Base-by-base conservation (phyloP, 2,888 invertebrate species). In the Leptinotarsa tumamoca region DNA sequence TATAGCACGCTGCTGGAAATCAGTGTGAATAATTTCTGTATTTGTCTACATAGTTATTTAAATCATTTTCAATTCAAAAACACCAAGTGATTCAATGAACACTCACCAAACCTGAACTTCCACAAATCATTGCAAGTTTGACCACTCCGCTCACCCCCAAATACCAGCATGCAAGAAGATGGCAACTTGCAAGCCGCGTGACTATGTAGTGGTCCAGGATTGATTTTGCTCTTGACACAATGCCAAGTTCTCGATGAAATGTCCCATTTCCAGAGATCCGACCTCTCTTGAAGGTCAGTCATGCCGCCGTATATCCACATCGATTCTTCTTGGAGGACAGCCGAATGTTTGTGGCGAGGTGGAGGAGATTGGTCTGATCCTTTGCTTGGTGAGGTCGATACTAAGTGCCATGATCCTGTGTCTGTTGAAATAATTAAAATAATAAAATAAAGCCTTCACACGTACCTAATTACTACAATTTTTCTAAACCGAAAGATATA, bases 221-320 rank as follows among this genome's bases (percentile, higher is more conserved):
- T 91, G 76, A 91, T 89, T 86, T 92, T 91, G 54, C 90, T 89
- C 80, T 93, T 93, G 73, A 94, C 89, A 78, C 88, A 86, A 71
- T 89, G 90, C 95, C 95, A 95, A 72, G 90, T 91, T 79, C 93
- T 71, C 0, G 91, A 82, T 15, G 80, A 75, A 18, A 81, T 81
- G 67, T 86, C 85, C 81, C 83, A 86, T 90, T 82, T 83, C 86
- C 86, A 86, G 43, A 86, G 79, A 78, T 86, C 86, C 4, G 83
- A 80, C 14, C 86, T 78, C 77, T 85, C 94, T 80, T 94, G 92
- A 75, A 97, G 91, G 89, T 96, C 95, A 79, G 94, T 94, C 94
- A 95, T 95, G 0, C 97, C 97, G 21, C 95, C 97, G 88, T 95
- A 96, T 85, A 97, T 91, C 93, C 95, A 96, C 91, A 97, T 94